These are phyloP conservation scores for Loripinus fragilis DNA, from an alignment of 2,888 invertebrate genomes.

Conservation along the genomic window DNA sequence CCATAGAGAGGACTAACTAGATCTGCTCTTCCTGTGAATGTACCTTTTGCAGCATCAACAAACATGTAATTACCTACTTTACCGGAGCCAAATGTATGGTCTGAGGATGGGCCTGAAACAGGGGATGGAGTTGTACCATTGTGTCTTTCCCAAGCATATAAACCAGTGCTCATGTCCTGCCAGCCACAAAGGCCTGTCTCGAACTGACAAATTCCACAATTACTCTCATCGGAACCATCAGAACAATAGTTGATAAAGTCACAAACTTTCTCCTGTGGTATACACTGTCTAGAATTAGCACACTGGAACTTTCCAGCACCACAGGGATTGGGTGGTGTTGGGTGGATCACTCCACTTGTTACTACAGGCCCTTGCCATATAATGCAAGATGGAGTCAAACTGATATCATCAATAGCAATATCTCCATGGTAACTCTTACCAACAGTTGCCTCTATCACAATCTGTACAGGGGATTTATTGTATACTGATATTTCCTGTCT, in stretches of 20 bases:
- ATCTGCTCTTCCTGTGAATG: constrained; percentile 65
- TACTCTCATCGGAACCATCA: constrained; percentile 75
- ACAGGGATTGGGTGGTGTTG: constrained; percentile 70
- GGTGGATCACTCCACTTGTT: constrained; percentile 50
- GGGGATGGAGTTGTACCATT: constrained; percentile 68
- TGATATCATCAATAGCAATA: constrained; percentile 81
- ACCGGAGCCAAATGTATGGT: constrained; percentile 72
- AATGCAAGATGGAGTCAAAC: constrained; percentile 74
- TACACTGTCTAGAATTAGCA: constrained; percentile 67
- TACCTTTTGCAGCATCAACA: constrained; percentile 72
- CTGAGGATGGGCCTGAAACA: constrained; percentile 71
- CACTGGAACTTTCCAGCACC: constrained; percentile 70
- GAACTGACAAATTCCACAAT: constrained; percentile 77
- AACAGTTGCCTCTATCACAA: constrained; percentile 76
- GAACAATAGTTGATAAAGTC: constrained; percentile 73
- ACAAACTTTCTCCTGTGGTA: constrained; percentile 69
- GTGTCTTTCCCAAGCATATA: constrained; percentile 72
- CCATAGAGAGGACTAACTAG: constrained; percentile 73
- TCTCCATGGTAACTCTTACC: constrained; percentile 70
- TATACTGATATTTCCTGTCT: constrained; percentile 66
- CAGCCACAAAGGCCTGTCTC: constrained; percentile 75
- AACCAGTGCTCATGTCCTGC: constrained; percentile 69
- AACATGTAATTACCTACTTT: constrained; percentile 76
- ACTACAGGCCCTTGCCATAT: constrained; percentile 62
- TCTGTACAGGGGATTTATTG: constrained; percentile 68